Base-by-base conservation (phyloP, 2,113 vertebrate genomes). In the Helogale parvula region DNA sequence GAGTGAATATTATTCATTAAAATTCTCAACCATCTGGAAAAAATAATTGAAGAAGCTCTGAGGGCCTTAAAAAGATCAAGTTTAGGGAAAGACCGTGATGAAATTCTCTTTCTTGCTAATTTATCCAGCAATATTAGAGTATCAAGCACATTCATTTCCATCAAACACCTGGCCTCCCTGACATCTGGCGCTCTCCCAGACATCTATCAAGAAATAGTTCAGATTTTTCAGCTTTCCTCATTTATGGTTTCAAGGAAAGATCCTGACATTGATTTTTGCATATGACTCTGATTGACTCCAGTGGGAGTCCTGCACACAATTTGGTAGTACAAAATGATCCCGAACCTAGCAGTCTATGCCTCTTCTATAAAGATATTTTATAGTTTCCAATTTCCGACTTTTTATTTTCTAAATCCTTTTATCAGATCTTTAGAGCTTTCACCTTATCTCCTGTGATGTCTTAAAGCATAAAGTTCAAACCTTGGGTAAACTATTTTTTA, bases 11-110 rank as follows among this genome's bases (percentile, higher is more conserved):
- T 92, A 94, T 54, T 69, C 88, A 95, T 94, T 95, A 97, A 98
- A 97, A 96, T 95, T 95, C 11, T 83, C 92, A 98, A 83, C 12
- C 50, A 96, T 76, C 69, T 97, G 87, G 83, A 96, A 97, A 95
- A 97, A 89, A 86, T 80, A 91, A 94, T 96, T 94, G 63, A 96
- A 97, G 38, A 94, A 94, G 77, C 90, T 80, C 33, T 41, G 25
- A 96, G 38, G 63, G 31, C 69, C 84, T 82, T 25, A 5, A 65
- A 25, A 86, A 97, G 98, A 96, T 52, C 29, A 93, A 90, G 52
- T 95, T 96, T 90, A 69, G 82, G 81, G 57, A 96, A 96, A 93
- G 45, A 35, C 31, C 69, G 15, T 47, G 84, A 74, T 96, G 77
- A 85, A 89, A 95, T 94, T 38, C 13, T 97, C 9, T 69, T 96